Base-by-base conservation (phyloP, 23 tunicate genomes). In the Diplosoma virens region DNA sequence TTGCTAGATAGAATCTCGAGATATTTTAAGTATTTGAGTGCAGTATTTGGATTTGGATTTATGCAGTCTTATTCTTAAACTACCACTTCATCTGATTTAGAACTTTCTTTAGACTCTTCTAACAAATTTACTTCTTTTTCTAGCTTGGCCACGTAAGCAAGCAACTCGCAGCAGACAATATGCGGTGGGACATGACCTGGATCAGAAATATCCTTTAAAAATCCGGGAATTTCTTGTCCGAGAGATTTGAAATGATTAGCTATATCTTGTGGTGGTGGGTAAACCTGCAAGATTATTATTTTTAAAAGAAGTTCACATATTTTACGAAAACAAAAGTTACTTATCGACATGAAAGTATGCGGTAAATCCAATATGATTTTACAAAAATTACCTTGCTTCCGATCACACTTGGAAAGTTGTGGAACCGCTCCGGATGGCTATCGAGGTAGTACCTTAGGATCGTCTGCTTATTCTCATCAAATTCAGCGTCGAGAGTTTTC, bases 101-200 rank as follows among this genome's bases (percentile, higher is more conserved):
- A 2, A 3, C 6, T 14, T 22, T 67, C 74, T 67, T 34, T 67
- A 37, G 74, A 24, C 28, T 16, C 22, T 52, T 50, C 78, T 48
- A 72, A 37, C 78, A 26, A 37, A 27, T 72, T 34, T 28, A 72
- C 48, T 67, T 79, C 47, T 37, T 58, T 58, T 26, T 70, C 58
- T 24, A 85, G 59, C 63, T 85, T 73, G 1, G 79, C 74, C 55
- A 85, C 72, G 18, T 78, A 29, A 1, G 58, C 55, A n/a, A 85
- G 79, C 47, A 85, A 37, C 45, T 85, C 79, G 64, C 83, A 85
- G 41, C 83, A 81, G 25, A 85, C 84, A 1, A 85, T 71, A 41
- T 85, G 91, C 1, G 91, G 91, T 1, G 91, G 91, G 17, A 85
- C 78, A 66, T 85, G 91, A 41, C 63, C 31, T 18, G 91, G 91